Evolutionary conservation across 2,888 invertebrate genomes (phyloP).

Genomic region (Nomada flava): DNA sequence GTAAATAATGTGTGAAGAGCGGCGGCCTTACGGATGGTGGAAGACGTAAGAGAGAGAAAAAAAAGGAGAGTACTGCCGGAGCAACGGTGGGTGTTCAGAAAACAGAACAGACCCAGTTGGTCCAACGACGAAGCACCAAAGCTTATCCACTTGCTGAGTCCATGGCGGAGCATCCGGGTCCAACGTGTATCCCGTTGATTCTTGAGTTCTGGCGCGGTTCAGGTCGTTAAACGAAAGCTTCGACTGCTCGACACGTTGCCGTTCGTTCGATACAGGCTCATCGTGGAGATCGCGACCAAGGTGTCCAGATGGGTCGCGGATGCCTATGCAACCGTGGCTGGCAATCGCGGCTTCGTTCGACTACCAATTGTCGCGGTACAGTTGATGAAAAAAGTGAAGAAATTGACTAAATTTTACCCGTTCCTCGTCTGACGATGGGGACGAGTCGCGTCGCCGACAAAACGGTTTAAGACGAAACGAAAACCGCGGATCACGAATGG

Average conservation of each 20-base stretch:
- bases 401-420: slow-evolving; percentile 78
- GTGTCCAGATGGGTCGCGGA: slow-evolving; percentile 11
- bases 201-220: slow-evolving; percentile 21
- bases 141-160: slow-evolving; percentile 77
- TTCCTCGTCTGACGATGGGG: slow-evolving; percentile 55
- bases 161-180: slow-evolving; percentile 69
- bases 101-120: slow-evolving; percentile 80
- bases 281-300: slow-evolving; percentile 26
- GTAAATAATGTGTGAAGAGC: slow-evolving; percentile 71
- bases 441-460: slow-evolving; percentile 39
- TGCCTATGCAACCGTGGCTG: slow-evolving; percentile 37
- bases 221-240: slow-evolving; percentile 31
- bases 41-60: slow-evolving; percentile 73
- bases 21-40: slow-evolving; percentile 75
- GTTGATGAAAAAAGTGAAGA: slow-evolving; percentile 57
- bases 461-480: slow-evolving; percentile 48
- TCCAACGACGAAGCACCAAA: slow-evolving; percentile 77
- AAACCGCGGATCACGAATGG: slow-evolving; percentile 71
- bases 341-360: slow-evolving; percentile 56
- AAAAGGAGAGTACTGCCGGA: slow-evolving; percentile 62
- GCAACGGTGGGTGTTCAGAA: slow-evolving; percentile 80
- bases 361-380: slow-evolving; percentile 43
- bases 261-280: slow-evolving; percentile 31
- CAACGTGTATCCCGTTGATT: slow-evolving; percentile 51
- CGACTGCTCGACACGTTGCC: slow-evolving; percentile 35